Evolutionary conservation across 2,113 vertebrate genomes (phyloP).

Genomic region (Anser brachyrhynchus): DNA sequence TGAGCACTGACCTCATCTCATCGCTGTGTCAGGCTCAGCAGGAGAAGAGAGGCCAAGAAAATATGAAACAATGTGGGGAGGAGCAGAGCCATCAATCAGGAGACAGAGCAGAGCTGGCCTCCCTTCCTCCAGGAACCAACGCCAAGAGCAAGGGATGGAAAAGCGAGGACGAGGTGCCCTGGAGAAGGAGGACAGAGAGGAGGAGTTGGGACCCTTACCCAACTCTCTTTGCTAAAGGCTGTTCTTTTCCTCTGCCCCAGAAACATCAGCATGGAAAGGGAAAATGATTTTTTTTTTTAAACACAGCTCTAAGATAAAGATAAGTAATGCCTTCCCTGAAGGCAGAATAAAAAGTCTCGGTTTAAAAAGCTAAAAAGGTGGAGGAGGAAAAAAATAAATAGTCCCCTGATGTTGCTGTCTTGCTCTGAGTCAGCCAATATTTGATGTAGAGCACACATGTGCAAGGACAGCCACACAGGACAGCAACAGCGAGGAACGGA

Average conservation of each 20-base stretch:
- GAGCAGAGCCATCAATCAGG: background rate
- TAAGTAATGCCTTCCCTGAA: background rate
- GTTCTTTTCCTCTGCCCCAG: background rate
- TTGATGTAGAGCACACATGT: background rate
- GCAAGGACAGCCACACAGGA: background rate
- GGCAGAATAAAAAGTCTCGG: background rate
- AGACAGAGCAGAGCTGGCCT: background rate
- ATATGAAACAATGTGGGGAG: background rate
- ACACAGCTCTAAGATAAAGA: background rate
- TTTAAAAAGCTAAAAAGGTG: background rate
- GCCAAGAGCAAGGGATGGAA: background rate
- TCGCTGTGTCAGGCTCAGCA: background rate
- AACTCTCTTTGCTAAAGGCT: background rate
- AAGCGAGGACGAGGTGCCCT: accelerated
- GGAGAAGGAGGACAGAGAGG: background rate
- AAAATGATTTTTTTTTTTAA: background rate
- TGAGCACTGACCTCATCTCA: background rate
- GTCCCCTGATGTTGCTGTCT: background rate
- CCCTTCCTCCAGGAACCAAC: background rate
- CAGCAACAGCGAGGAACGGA: background rate
- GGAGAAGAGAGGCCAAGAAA: background rate
- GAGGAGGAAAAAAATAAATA: background rate
- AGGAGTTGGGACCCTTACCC: background rate
- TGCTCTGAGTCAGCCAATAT: background rate
- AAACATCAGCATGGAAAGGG: background rate